Base-by-base conservation (phyloP, 2,113 vertebrate genomes). In the Elanoides forficatus region DNA sequence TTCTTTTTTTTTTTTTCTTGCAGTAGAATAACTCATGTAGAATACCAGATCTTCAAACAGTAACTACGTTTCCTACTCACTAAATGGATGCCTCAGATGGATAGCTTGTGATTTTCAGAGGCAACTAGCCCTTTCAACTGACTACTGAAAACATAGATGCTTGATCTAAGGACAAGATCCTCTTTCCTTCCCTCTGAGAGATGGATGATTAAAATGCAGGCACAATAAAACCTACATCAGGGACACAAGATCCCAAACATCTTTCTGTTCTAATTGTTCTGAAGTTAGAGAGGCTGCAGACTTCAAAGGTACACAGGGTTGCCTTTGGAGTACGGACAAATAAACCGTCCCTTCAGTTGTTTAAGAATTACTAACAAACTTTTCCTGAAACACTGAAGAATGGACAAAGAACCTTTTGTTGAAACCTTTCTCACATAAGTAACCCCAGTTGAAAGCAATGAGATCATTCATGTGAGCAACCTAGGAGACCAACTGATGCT, bases 101-200 rank as follows among this genome's bases (percentile, higher is more conserved):
- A 47, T 2, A 65, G 11, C 3, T 42, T 67, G 14, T 38, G 17
- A 68, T 78, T 68, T 91, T 73, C 20, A 38, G 2, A 26, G 13
- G 7, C 17, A n/a, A 6, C 16, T 67, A 11, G 48, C 3, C 15
- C 22, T 1, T 14, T 76, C 2, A 1, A 32, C 3, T 9, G 14
- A 56, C 18, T 60, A 26, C 68, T 65, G 36, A 47, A 87, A 78
- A 76, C 22, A 48, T 1, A 48, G 29, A 52, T 38, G 50, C 5
- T 60, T 89, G 15, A 55, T 65, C 11, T 86, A 40, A 67, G 34
- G n/a, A 50, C 8, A 55, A 56, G 32, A 70, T 27, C 40, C 58
- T 19, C 42, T 53, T 53, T 79, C 9, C 17, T 59, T 92, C 27
- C 18, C 32, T 63, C 60, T 79, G 42, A 90, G 47, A 82, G 8